Base-by-base conservation (phyloP, 2,888 invertebrate species). In the Eurytoma adleriae region DNA sequence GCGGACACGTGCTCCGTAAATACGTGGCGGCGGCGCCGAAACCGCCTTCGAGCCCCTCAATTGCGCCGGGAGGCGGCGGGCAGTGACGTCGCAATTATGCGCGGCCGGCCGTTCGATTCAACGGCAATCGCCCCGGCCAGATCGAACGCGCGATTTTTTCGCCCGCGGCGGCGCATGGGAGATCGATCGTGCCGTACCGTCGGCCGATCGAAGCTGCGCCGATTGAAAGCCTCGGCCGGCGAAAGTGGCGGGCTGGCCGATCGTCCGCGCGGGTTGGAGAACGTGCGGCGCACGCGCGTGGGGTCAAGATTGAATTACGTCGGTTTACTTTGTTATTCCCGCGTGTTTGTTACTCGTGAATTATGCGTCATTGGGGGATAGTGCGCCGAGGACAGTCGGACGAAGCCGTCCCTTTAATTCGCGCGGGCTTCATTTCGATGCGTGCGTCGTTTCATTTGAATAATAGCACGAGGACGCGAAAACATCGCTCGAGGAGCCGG, bases 1-100 rank as follows among this genome's bases (percentile, higher is more conserved):
- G n/a, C 69, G n/a, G 64, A 64, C 77, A 75, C 79, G 79, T 75
- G 79, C 79, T 75, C 75, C 52, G 75, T 74, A 66, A 75, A 75
- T 64, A 66, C 62, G 54, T 54, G 16, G 54, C 54, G 54, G 54
- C 54, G 54, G 54, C 54, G 54, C n/a, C 16, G 54, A 48, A 24
- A 18, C 30, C 4, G 73, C 20, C 61, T 30, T 27, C n/a, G 56
- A 24, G 56, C 27, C 4, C 40, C 20, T n/a, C 0, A 52, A 40
- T 12, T 27, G 24, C 30, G 7, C 0, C 18, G 12, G 27, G 2
- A 66, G 10, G 30, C 18, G 30, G 52, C 14, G 52, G 12, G 62
- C 61, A 76, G 67, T 76, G n/a, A 80, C 56, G 69, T 18, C 48
- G 77, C 66, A 75, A 79, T 79, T 79, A 75, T 70, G 66, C 20